Evolutionary conservation across 2,888 invertebrate species (phyloP), one percentile per base, ranked within the genome.

Genomic region (Epinotia ramella): DNA sequence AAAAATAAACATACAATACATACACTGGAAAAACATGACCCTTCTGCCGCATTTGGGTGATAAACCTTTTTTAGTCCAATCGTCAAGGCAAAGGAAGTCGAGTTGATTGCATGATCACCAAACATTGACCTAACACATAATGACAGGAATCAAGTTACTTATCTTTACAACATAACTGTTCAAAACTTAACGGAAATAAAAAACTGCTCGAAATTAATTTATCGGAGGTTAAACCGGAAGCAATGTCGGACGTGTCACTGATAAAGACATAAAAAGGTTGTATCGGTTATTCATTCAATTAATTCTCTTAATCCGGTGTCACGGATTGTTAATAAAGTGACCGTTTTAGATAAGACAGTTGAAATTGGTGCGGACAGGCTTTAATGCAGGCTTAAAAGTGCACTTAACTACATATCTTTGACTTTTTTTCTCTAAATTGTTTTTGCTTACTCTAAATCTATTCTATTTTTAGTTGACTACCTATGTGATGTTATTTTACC

Each of bases 241-340:
- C 33, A 59, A 66, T 16, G 40, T 49, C 64, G 65, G 24, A 60
- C 66, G 24, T 56, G 33, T 46, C 56, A 66, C 71, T 53, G 70
- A 71, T 75, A 71, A 65, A 71, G 65, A 70, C 60, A 62, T 75
- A 66, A 75, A 75, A 71, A 70, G 60, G 65, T 65, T 60, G 33
- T 56, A 57, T 20, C 6, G 63, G 46, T 20, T 53, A 70, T 75
- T 70, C 53, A 70, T 75, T 60, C 40, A 59, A 70, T 75, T 70
- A 60, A 70, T 75, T 60, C 40, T 33, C 11, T 20, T 65, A 73
- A 73, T 67, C 73, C 67, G n/a, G 44, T 67, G 40, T 53, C 66
- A 67, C 57, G 28, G 20, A 28, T 67, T 28, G 59, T 53, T 24
- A 57, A 13, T 46, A 44, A 69, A 24, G 67, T 49, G 20, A 57